Conservation (phyloP, 2,888 invertebrate species). For the Diarsia mendica region DNA sequence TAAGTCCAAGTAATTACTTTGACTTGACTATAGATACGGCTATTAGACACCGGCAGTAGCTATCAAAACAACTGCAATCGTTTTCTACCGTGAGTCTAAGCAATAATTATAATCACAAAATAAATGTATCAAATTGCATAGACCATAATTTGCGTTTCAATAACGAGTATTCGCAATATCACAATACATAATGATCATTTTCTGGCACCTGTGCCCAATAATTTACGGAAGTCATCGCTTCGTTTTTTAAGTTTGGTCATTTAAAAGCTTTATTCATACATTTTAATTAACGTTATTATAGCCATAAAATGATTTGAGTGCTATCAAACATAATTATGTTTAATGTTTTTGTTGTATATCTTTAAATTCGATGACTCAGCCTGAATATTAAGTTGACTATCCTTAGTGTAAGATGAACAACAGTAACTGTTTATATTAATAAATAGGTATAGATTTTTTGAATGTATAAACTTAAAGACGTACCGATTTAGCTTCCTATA, state of each 20-base stretch:
- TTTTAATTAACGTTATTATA: slow-evolving; percentile 29
- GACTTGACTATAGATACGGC: too few species aligned
- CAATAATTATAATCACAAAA: slow-evolving; percentile 1
- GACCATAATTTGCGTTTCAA: slow-evolving; percentile 16
- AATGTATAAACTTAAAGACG: neutral
- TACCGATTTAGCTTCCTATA: too few species aligned
- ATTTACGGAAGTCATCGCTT: slow-evolving; percentile 52
- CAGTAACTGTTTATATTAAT: neutral
- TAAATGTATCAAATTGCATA: slow-evolving; percentile 36
- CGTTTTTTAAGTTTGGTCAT: slow-evolving; percentile 31
- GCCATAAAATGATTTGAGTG: slow-evolving; percentile 43
- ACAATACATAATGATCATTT: slow-evolving; percentile 49
- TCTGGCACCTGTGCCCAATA: slow-evolving; percentile 69
- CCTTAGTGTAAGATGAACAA: neutral
- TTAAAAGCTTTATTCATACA: slow-evolving; percentile 19
- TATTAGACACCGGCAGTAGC: too few species aligned
- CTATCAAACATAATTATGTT: slow-evolving; percentile 46
- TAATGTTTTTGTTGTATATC: slow-evolving; percentile 29
- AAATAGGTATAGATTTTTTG: neutral
- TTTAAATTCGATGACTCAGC: slow-evolving; percentile 29
- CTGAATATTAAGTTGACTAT: slow-evolving; percentile 7
- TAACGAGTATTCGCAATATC: slow-evolving; percentile 62
- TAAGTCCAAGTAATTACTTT: too few species aligned
- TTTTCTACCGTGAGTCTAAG: neutral
- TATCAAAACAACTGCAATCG: too few species aligned